Conservation (phyloP, 2,113 vertebrate genomes). For the Antechinus stuartii region DNA sequence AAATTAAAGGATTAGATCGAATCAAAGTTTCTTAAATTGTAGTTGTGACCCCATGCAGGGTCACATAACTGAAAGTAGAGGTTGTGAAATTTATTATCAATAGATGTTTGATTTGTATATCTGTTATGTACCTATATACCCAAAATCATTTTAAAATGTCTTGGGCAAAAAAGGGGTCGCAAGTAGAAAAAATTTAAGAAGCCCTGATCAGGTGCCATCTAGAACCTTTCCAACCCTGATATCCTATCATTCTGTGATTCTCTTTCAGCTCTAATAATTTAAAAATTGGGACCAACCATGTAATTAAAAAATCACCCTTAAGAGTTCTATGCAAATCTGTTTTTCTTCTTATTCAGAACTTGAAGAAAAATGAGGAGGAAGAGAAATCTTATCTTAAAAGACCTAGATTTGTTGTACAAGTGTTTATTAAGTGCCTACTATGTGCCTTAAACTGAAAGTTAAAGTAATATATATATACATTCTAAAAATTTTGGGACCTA, state of each 20-base stretch:
- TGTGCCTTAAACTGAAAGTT: not conserved
- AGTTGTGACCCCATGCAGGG: too few species aligned
- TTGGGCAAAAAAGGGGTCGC: too few species aligned
- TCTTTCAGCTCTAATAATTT: not conserved
- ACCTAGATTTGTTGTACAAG: not conserved
- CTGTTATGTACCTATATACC: too few species aligned
- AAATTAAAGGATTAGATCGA: not conserved
- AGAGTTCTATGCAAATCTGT: not conserved
- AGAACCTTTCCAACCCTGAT: not conserved
- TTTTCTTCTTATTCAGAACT: not conserved
- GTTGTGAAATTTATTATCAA: too few species aligned
- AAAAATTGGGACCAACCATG: not conserved
- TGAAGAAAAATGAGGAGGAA: not conserved
- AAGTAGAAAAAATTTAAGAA: too few species aligned
- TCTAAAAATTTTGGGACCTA: not conserved
- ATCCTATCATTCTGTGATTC: not conserved
- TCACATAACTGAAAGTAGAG: too few species aligned
- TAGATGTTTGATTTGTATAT: too few species aligned
- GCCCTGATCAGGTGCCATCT: not conserved
- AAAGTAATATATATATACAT: not conserved
- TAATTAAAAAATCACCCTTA: not conserved
- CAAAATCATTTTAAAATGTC: too few species aligned
- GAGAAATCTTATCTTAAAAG: not conserved
- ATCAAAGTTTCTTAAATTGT: too few species aligned
- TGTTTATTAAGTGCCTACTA: not conserved